These are phyloP conservation scores for Enteromius afrohamiltoni DNA, from an alignment of 2,797 vertebrate species.

Conservation along the genomic window DNA sequence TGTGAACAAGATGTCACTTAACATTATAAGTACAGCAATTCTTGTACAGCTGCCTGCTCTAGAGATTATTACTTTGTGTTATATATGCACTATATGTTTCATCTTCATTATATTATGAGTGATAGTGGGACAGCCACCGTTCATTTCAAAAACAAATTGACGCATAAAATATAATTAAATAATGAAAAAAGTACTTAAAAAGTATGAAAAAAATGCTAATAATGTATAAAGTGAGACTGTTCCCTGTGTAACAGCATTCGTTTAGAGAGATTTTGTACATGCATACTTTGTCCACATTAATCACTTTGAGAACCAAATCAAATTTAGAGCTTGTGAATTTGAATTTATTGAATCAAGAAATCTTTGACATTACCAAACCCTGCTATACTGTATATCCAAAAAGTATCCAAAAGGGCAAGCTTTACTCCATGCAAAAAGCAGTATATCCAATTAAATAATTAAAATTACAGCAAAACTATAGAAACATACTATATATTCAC, in stretches of 20 bases:
- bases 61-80: neutral
- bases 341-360: neutral
- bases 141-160: neutral
- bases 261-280: neutral
- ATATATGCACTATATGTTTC: neutral
- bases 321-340: neutral
- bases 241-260: neutral
- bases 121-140: neutral
- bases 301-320: neutral
- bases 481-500: neutral
- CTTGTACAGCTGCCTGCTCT: neutral
- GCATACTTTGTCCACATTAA: neutral
- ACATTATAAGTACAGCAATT: neutral
- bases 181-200: neutral
- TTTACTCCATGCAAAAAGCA: neutral
- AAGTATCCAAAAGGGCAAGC: neutral
- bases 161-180: neutral
- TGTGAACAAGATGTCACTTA: neutral
- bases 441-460: neutral
- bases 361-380: neutral
- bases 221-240: neutral
- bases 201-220: neutral
- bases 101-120: neutral
- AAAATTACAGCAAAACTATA: neutral
- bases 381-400: neutral